Evolutionary conservation across 2,797 vertebrate genomes (phyloP).

Genomic region (Diplodus puntazzo): DNA sequence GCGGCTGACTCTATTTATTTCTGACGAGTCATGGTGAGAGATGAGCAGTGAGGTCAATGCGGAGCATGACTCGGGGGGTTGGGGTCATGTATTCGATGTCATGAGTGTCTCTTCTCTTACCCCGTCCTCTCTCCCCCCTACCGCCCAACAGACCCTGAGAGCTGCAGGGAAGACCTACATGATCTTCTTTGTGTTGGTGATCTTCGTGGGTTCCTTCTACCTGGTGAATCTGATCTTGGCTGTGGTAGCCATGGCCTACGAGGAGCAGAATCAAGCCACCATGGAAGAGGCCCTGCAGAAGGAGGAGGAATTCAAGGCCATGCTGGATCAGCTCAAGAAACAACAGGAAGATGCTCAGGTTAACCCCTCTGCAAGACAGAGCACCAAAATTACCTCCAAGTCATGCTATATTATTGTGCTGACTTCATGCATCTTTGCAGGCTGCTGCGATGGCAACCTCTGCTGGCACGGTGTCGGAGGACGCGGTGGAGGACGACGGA

Average conservation of each 20-base stretch:
- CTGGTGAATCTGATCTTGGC: slow-evolving; percentile 98
- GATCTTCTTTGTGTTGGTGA: slow-evolving; percentile 99
- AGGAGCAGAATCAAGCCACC: slow-evolving; percentile 99
- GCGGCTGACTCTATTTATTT: slow-evolving; percentile 28
- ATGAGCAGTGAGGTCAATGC: slow-evolving; percentile 15
- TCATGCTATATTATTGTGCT: background rate
- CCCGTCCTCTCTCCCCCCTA: background rate
- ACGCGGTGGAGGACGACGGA: slow-evolving; percentile 95
- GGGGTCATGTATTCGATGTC: slow-evolving; percentile 33
- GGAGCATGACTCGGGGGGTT: slow-evolving; percentile 2
- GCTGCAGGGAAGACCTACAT: slow-evolving; percentile 99
- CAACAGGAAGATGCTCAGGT: slow-evolving; percentile 97
- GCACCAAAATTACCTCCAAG: background rate
- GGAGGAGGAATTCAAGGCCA: slow-evolving; percentile 96
- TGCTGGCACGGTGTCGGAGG: slow-evolving; percentile 96
- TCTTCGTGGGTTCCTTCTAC: slow-evolving; percentile 99
- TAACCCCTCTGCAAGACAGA: slow-evolving; percentile 18
- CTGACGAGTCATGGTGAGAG: slow-evolving; percentile 49
- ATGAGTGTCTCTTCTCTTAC: slow-evolving; percentile 13
- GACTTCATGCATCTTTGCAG: slow-evolving; percentile 70
- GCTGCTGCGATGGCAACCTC: slow-evolving; percentile 96
- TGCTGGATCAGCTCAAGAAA: slow-evolving; percentile 96
- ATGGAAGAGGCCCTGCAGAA: slow-evolving; percentile 96
- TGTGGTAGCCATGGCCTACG: slow-evolving; percentile 99
- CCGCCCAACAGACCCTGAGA: slow-evolving; percentile 89